Evolutionary conservation across 2,113 vertebrate genomes (phyloP).

Genomic region (Atrichornis clamosus): DNA sequence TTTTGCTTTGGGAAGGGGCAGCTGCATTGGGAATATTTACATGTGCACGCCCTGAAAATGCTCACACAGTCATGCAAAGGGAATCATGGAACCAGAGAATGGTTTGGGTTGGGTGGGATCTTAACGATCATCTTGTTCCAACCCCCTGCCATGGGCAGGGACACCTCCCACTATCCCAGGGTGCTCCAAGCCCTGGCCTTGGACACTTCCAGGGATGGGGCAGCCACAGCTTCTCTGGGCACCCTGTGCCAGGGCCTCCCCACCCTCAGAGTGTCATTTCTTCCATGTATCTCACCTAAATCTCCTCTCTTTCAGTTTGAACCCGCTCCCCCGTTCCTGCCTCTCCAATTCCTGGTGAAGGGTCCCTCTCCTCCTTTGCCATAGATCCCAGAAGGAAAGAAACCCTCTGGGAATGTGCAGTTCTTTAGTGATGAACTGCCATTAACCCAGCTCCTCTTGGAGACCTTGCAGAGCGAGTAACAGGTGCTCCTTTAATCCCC

Average conservation of each 20-base stretch:
- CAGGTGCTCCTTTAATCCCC: not conserved
- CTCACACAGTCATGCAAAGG: fast-evolving
- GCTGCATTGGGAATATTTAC: not conserved
- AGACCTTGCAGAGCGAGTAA: not conserved
- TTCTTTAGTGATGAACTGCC: not conserved
- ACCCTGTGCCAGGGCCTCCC: not conserved
- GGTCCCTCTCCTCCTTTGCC: not conserved
- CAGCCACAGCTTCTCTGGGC: not conserved
- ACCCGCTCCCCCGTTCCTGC: not conserved
- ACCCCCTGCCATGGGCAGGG: not conserved
- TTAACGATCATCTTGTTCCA: no score
- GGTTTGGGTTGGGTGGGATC: not conserved
- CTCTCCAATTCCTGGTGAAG: not conserved
- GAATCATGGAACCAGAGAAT: not conserved
- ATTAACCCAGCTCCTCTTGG: not conserved
- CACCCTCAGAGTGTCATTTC: not conserved
- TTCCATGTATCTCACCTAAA: no score
- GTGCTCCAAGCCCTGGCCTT: not conserved
- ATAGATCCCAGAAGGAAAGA: not conserved
- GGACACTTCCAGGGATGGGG: not conserved
- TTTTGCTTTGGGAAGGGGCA: not conserved
- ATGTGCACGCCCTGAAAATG: not conserved
- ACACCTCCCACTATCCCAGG: not conserved
- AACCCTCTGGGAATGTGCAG: fast-evolving
- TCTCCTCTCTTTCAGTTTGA: not conserved